Evolutionary conservation across 2,797 vertebrate genomes (phyloP), one percentile per base, ranked within the genome.

Genomic region (Morus bassanus): DNA sequence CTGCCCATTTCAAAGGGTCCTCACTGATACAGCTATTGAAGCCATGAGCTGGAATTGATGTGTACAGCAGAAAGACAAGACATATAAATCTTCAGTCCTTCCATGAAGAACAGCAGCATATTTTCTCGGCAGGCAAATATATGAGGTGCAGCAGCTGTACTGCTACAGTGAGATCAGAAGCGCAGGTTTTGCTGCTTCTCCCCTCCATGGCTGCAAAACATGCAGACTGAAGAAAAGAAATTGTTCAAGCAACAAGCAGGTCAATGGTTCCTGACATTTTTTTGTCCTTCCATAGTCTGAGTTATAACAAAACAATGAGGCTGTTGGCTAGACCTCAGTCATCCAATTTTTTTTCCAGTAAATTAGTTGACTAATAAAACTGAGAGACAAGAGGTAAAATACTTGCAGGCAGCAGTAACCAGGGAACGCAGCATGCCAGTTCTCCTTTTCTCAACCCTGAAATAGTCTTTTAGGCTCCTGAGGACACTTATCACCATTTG

Each of bases 61-160:
- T 45, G 14, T 54, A 59, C 27, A 74, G 72, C 70, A 86, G 69
- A 96, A 97, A 97, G 89, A 89, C 37, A 83, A 84, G 54, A n/a
- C 18, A 28, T 39, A 88, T 80, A 94, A 94, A 95, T 95, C 79
- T 96, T 85, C 84, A 67, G 88, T 91, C 48, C 63, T 96, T 82
- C 90, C 63, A 75, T 64, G 76, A 96, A 91, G 69, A 96, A 43
- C 21, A 57, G 39, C 33, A 89, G 28, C 22, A 24, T 43, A 25
- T 90, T 95, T 98, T 95, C 86, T 96, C 1, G 2, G 73, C 64
- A 96, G 85, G 73, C 63, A 95, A 93, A 79, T 68, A 60, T 18
- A 75, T 37, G 82, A 94, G 74, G n/a, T 73, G 75, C 1, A 2
- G 56, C 68, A 89, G 85, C 11, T 2, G 3, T 35, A 72, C 30